Percentiles rank a stretch among this genome's conserved stretches.
Evolutionary conservation across 2,797 vertebrate genomes (phyloP).

Genomic region (Bradypus variegatus): DNA sequence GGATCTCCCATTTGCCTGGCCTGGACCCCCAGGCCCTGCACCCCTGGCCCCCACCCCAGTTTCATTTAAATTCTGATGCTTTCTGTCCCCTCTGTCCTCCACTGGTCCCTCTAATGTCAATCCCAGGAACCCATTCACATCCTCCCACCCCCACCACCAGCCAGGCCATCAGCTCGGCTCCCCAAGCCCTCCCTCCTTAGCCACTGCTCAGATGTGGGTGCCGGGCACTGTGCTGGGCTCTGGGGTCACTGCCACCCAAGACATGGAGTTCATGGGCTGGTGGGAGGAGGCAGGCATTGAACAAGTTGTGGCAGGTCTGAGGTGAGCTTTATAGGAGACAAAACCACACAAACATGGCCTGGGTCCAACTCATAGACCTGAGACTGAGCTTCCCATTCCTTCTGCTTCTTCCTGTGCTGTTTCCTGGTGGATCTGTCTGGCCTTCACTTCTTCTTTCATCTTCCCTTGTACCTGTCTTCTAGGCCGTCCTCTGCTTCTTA

Average conservation of each 20-base stretch:
- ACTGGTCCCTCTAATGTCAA: neutral
- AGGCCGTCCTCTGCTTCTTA: neutral
- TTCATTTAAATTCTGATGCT: neutral
- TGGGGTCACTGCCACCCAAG: too few relatives aligned
- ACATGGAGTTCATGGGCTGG: neutral
- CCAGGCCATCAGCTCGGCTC: neutral
- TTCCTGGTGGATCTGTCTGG: neutral
- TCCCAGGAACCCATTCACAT: neutral
- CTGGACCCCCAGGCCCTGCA: neutral
- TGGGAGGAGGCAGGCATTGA: too few relatives aligned
- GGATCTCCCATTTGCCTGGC: neutral
- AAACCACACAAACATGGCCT: neutral
- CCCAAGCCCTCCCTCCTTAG: too few relatives aligned
- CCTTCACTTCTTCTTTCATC: neutral
- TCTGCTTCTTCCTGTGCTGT: neutral
- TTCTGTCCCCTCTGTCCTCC: neutral
- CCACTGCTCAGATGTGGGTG: neutral
- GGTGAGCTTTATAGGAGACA: neutral
- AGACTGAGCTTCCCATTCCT: neutral
- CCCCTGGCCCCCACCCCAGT: neutral
- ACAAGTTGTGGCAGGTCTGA: neutral
- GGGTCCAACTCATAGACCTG: neutral
- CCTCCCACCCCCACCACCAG: accelerated
- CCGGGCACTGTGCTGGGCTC: neutral
- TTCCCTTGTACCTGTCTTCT: neutral